A percentile compares a stretch with the other conserved stretches of the same genome.
Evolutionary conservation across 2,113 vertebrate species (phyloP).

Genomic region (Leptosomus discolor): DNA sequence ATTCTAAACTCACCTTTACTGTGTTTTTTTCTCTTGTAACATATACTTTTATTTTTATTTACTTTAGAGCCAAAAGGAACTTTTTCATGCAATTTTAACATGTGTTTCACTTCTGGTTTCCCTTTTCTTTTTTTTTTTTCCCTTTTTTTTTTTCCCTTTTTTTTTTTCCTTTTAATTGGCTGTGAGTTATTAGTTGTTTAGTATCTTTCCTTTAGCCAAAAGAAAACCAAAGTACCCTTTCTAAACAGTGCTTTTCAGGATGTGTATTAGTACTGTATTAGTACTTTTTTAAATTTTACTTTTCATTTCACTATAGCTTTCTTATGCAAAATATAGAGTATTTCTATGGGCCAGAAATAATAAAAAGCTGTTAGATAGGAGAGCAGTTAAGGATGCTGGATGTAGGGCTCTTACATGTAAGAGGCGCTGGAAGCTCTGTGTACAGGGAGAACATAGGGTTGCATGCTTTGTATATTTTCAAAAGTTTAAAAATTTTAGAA

Average conservation of each 20-base stretch:
- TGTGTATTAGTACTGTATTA: background rate
- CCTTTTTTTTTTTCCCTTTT: rapidly evolving
- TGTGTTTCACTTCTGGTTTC: background rate
- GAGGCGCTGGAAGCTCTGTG: background rate
- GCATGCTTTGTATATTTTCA: background rate
- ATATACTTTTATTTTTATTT: background rate
- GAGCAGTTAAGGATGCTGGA: background rate
- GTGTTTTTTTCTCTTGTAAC: background rate
- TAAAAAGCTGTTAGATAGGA: background rate
- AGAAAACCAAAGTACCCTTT: background rate
- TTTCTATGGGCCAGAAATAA: background rate
- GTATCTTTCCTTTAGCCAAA: background rate
- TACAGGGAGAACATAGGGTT: background rate
- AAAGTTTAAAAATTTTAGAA: background rate
- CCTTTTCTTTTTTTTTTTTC: background rate
- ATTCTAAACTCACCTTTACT: background rate
- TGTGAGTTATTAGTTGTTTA: background rate
- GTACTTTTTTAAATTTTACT: background rate
- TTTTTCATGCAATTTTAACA: background rate
- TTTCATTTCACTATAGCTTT: background rate
- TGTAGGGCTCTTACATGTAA: background rate
- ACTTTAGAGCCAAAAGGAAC: background rate
- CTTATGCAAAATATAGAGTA: background rate
- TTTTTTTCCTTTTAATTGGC: too few relatives aligned
- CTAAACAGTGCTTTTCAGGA: background rate